These are phyloP conservation scores for Escarpia spicata DNA, from an alignment of 2,888 invertebrate species.

Conservation along the genomic window DNA sequence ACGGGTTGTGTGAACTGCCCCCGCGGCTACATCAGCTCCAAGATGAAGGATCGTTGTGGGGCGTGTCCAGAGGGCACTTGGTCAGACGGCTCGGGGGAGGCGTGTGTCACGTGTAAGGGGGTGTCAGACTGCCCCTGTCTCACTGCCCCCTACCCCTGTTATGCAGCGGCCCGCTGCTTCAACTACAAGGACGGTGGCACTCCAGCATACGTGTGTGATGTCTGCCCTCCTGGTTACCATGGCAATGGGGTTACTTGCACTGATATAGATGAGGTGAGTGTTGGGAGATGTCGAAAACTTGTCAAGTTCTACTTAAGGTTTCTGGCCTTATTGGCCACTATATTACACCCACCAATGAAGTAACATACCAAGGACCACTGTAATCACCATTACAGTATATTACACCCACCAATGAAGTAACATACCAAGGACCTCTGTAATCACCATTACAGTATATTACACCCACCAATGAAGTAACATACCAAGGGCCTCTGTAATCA, in stretches of 20 bases:
- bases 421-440: no score
- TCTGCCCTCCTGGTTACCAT: slow-evolving; percentile 49
- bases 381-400: no score
- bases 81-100: slow-evolving; percentile 38
- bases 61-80: slow-evolving; percentile 47
- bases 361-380: no score
- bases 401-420: no score
- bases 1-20: slow-evolving; percentile 47
- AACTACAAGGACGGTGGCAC: slow-evolving; percentile 42
- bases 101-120: slow-evolving; percentile 44
- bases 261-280: slow-evolving; percentile 55
- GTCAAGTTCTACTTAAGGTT: no score
- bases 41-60: slow-evolving; percentile 48
- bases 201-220: slow-evolving; percentile 41
- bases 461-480: no score
- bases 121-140: slow-evolving; percentile 50
- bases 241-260: slow-evolving; percentile 53
- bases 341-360: no score
- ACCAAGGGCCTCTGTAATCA: no score
- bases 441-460: no score
- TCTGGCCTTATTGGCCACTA: no score
- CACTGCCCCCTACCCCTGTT: slow-evolving; percentile 42
- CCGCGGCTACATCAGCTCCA: slow-evolving; percentile 47
- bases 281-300: not conserved
- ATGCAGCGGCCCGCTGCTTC: slow-evolving; percentile 41